phyloP scores from a whole-genome alignment of 2,797 vertebrate species.

The Pseudocheirus occidentalis region DNA sequence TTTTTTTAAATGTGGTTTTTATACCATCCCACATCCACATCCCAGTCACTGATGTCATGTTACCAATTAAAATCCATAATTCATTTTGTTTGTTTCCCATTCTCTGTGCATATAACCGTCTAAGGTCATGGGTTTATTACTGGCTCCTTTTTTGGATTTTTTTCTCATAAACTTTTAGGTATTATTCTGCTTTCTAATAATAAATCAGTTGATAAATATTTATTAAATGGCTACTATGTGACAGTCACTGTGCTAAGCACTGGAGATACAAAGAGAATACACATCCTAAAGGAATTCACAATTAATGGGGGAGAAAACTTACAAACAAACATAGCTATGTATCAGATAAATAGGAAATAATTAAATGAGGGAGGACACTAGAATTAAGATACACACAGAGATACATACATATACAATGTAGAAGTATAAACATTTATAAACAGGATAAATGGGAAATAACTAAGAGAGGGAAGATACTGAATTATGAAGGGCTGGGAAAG shows the following conservation, averaged over 20 bases:
- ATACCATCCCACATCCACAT: not conserved
- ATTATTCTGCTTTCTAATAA: not conserved
- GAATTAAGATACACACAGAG: not conserved
- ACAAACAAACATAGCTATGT: not conserved
- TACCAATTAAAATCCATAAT: not conserved
- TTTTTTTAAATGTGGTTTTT: not conserved
- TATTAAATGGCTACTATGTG: not conserved
- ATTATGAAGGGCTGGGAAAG: not conserved
- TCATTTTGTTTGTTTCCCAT: not conserved
- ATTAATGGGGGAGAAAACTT: not conserved
- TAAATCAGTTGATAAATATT: not conserved
- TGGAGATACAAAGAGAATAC: not conserved
- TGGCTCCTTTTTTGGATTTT: not conserved
- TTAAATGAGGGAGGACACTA: not conserved
- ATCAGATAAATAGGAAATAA: not conserved
- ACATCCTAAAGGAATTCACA: not conserved
- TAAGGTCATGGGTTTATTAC: not conserved
- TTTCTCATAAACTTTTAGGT: not conserved
- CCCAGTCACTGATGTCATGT: not conserved
- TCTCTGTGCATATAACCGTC: not conserved
- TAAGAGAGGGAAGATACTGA: not conserved
- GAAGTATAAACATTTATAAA: not conserved
- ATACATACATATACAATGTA: not conserved
- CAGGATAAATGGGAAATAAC: not conserved
- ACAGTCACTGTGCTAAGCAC: not conserved